Base-by-base conservation (phyloP, 2,797 vertebrate genomes). In the Acanthornis magna region DNA sequence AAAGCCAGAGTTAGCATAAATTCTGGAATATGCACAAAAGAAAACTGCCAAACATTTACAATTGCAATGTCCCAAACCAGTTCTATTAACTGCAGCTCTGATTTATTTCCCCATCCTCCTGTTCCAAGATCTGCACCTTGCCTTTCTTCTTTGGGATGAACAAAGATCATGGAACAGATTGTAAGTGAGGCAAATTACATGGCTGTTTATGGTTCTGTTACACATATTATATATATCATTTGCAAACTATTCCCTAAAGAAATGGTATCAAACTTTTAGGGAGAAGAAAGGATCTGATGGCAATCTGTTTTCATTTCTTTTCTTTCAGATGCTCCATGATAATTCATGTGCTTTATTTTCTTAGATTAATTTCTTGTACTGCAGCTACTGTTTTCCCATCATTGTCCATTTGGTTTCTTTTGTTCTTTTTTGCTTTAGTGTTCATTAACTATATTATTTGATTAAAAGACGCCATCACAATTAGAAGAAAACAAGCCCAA, bases 141-240 rank as follows among this genome's bases (percentile, higher is more conserved):
- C 85, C 90, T 97, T 97, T 96, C 95, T 96, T 86, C 83, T 96
- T 95, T 88, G 73, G 77, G 63, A 95, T 73, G 96, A 97, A 96
- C 97, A 97, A 97, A 97, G 97, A 97, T 97, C 95, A 95, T 38
- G 93, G 91, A 98, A 96, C 96, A 98, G 97, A 98, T 97, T 98
- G 95, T 91, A 97, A 97, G 93, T 87, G 95, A 97, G 91, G 95
- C 88, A 97, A 97, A 98, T 96, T 97, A 85, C 83, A 60, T 97
- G 93, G 95, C 93, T 97, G 95, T 97, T 97, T 97, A 97, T 88
- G 95, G 91, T 96, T 96, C 93, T 97, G 91, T 96, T 96, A 95
- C 88, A 96, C 91, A 90, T 96, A 97, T 96, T 97, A 95, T 95
- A 97, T 97, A 95, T 95, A 97, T 96, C 40, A 96, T 97, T 98